Percentiles rank a stretch among this genome's conserved stretches.
phyloP scores from a whole-genome alignment of 1,140 invertebrate species.

The Sitodiplosis mosellana region DNA sequence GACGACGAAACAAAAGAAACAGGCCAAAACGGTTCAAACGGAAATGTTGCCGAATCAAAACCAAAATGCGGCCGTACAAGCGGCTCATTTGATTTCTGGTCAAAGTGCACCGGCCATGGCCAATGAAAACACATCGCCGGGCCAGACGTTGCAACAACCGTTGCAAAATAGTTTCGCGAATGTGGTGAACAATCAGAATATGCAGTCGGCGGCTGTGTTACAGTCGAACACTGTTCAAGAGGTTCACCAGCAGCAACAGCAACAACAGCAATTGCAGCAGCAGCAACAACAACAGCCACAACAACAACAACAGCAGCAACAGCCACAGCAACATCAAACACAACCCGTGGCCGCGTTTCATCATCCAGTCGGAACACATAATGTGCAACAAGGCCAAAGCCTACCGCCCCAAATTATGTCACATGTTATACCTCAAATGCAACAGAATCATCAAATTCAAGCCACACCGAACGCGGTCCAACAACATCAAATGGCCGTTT shows the following conservation, averaged over 20 bases:
- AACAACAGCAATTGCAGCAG: conserved; percentile 14
- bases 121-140: not conserved
- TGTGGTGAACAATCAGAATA: no score
- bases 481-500: no score
- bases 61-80: not conserved
- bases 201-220: no score
- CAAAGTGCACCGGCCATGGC: not conserved
- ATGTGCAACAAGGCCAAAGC: conserved; percentile 20
- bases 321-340: not conserved
- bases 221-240: no score
- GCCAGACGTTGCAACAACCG: conserved; percentile 6
- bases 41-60: not conserved
- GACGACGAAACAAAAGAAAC: not conserved
- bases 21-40: not conserved
- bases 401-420: conserved; percentile 8
- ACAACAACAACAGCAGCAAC: conserved; percentile 2
- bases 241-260: conserved; percentile 10
- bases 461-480: no score
- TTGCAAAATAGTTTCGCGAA: conserved; percentile 6
- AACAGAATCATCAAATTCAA: no score
- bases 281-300: conserved; percentile 4
- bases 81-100: not conserved
- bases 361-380: no score
- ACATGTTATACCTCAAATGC: no score
- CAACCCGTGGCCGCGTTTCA: no score